phyloP scores from a whole-genome alignment of 92 coral and sea anemone species.

The Actinostola sp. region DNA sequence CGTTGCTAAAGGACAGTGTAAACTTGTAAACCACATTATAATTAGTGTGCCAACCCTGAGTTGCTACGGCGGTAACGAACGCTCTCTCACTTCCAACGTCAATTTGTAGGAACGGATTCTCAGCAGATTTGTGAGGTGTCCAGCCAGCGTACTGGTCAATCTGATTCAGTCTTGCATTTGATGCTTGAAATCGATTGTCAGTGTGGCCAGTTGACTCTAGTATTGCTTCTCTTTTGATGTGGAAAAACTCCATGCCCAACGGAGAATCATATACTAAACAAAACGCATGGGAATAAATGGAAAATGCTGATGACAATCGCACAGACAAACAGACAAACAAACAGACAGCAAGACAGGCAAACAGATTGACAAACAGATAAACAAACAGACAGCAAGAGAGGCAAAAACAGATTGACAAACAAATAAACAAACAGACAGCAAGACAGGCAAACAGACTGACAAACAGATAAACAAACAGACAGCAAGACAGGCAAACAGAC shows the following conservation, averaged over 20 bases:
- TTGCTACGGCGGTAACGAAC: constrained; percentile 54
- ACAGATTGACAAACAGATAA: not conserved
- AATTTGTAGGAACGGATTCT: constrained; percentile 38
- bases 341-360: not conserved
- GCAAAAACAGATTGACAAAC: not conserved
- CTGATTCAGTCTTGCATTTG: constrained; percentile 20
- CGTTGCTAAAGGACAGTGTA: constrained; percentile 48
- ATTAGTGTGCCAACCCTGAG: constrained; percentile 20
- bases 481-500: not conserved
- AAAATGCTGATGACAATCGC: not conserved
- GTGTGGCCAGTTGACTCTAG: constrained; percentile 9
- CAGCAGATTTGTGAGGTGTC: not conserved
- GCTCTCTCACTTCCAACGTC: constrained; percentile 37
- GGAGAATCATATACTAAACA: constrained; percentile 20
- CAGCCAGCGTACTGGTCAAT: constrained; percentile 10
- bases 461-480: too few relatives aligned
- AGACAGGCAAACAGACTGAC: not conserved
- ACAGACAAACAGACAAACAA: not conserved
- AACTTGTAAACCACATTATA: constrained; percentile 19
- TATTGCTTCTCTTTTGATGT: constrained; percentile 34
- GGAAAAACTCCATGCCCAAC: constrained; percentile 63
- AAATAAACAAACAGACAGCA: not conserved
- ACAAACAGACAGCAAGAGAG: not conserved
- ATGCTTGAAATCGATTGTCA: not conserved
- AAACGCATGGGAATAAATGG: not conserved